Conservation (phyloP, 2,888 invertebrate species). For the Cataglyphis livida region DNA sequence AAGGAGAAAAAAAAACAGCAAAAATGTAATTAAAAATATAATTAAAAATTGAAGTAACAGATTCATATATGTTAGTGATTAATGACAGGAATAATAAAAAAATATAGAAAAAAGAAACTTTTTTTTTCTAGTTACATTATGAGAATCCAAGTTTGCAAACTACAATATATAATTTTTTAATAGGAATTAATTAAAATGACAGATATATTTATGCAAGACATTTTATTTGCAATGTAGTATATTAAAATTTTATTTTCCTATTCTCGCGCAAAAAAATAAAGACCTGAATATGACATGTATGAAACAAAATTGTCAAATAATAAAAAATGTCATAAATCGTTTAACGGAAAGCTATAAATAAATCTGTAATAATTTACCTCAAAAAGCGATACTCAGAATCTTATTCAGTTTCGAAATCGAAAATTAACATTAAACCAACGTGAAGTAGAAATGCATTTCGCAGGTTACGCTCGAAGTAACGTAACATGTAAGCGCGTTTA, state of each 20-base stretch:
- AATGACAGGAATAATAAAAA: background rate
- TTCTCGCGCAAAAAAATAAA: background rate
- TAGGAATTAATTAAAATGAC: background rate
- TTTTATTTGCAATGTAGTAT: background rate
- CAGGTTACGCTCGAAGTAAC: conserved; percentile 29
- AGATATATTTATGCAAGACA: background rate
- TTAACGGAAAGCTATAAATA: background rate
- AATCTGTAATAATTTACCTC: background rate
- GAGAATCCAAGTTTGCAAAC: background rate
- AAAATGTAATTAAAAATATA: conserved; percentile 3
- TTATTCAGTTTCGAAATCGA: conserved; percentile 4
- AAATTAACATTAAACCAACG: conserved; percentile 33
- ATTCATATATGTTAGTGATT: background rate
- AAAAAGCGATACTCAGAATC: background rate
- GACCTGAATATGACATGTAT: background rate
- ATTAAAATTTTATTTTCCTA: background rate
- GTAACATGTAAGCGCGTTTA: conserved; percentile 52
- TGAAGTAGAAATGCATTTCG: conserved; percentile 33
- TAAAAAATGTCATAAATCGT: background rate
- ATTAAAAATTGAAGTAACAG: conserved; percentile 1
- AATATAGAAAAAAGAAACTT: background rate
- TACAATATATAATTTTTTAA: background rate
- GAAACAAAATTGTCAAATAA: background rate
- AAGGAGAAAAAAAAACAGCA: background rate
- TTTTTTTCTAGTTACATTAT: background rate